A percentile compares a stretch with the other conserved stretches of the same genome.
Conservation (phyloP, 2,888 invertebrate genomes). For the Eristalinus sepulchralis region DNA sequence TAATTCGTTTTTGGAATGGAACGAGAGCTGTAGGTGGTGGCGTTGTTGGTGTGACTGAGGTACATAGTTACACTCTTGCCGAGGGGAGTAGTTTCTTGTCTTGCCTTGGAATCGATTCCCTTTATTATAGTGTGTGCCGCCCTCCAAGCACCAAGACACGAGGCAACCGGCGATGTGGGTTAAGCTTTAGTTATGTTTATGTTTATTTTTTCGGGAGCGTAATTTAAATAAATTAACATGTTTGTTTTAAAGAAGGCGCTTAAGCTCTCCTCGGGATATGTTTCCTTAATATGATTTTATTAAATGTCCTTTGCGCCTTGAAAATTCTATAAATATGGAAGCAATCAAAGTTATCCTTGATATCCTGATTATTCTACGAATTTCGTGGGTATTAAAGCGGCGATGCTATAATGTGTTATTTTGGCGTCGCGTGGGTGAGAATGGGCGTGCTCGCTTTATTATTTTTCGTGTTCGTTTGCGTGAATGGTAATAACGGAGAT, state of each 20-base stretch:
- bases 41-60: neutral
- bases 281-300: conserved; percentile 17
- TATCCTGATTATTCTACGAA: neutral
- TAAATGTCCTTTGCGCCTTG: conserved; percentile 17
- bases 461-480: neutral
- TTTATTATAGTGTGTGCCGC: conserved; percentile 18
- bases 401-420: neutral
- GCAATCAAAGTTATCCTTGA: neutral
- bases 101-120: conserved; percentile 41
- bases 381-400: neutral
- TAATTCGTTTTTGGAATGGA: conserved; percentile 44
- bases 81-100: conserved; percentile 14
- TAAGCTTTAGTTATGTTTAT: conserved; percentile 44
- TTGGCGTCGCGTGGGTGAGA: too few species aligned
- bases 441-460: neutral
- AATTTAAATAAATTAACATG: conserved; percentile 59
- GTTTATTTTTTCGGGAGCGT: conserved; percentile 21
- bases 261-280: conserved; percentile 1
- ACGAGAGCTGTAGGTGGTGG: neutral
- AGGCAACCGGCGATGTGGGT: neutral
- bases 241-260: conserved; percentile 37
- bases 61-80: conserved; percentile 11
- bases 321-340: conserved; percentile 48
- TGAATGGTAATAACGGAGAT: neutral
- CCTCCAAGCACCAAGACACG: neutral